These are phyloP conservation scores for Volucella inanis DNA, from an alignment of 2,888 invertebrate species.

Conservation along the genomic window DNA sequence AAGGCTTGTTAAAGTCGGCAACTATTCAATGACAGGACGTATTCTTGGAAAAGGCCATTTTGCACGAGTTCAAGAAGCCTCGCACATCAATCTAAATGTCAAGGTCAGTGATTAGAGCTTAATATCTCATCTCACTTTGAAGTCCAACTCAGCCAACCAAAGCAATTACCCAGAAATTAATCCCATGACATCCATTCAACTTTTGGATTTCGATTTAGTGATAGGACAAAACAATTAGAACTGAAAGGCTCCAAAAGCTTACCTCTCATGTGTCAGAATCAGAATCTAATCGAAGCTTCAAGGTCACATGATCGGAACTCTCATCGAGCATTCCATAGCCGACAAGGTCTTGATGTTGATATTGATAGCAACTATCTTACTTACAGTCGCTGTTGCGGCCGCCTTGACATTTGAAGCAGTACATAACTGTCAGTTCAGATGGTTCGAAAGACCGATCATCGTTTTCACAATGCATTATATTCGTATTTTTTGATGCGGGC, in stretches of 20 bases:
- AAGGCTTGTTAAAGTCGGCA: constrained; percentile 86
- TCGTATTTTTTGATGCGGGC: background rate
- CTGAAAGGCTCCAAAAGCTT: constrained; percentile 30
- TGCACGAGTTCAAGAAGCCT: constrained; percentile 89
- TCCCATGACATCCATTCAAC: background rate
- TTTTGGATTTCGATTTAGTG: background rate
- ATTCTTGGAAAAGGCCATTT: constrained; percentile 90
- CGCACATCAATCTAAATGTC: constrained; percentile 87
- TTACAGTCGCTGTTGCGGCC: constrained; percentile 48
- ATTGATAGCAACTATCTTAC: constrained; percentile 11
- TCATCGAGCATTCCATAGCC: constrained; percentile 20
- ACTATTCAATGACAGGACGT: constrained; percentile 88
- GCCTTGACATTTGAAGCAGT: constrained; percentile 68
- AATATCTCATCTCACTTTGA: constrained; percentile 1
- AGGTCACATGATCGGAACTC: constrained; percentile 54
- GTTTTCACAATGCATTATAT: constrained; percentile 27
- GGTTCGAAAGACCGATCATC: constrained; percentile 3
- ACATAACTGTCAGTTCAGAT: constrained; percentile 42
- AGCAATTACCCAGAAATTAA: constrained; percentile 38
- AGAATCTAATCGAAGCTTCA: constrained; percentile 66
- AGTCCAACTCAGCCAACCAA: constrained; percentile 28
- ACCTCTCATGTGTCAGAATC: constrained; percentile 64
- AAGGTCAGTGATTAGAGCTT: constrained; percentile 84
- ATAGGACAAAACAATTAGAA: constrained; percentile 28
- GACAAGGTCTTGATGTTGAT: background rate